These are phyloP conservation scores for Callimorpha dominula DNA, from an alignment of 2,888 invertebrate genomes.

Conservation along the genomic window DNA sequence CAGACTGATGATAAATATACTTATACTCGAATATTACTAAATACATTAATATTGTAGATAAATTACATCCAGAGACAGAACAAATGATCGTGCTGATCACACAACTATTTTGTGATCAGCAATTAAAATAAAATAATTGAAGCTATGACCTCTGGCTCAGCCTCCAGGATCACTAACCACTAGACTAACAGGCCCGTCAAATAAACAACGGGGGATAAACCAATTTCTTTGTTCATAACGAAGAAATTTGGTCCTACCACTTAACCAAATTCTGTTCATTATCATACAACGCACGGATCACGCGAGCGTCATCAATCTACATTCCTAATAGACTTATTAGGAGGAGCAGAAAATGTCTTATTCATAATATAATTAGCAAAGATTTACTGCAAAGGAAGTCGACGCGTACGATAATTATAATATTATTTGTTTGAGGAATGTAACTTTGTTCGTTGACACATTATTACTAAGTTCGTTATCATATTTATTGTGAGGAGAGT, in stretches of 20 bases:
- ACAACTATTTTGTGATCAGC: no score
- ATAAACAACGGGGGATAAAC: neutral
- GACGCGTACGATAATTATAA: conserved; percentile 28
- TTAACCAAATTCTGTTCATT: conserved; percentile 9
- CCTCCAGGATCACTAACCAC: no score
- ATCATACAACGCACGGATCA: conserved; percentile 5
- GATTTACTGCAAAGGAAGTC: conserved; percentile 46
- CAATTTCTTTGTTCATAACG: neutral
- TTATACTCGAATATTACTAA: no score
- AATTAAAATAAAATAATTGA: no score
- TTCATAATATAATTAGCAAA: conserved; percentile 52
- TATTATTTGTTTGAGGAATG: conserved; percentile 47
- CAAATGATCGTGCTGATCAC: no score
- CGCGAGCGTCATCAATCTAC: conserved; percentile 23
- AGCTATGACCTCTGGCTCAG: no score
- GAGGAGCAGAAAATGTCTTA: conserved; percentile 42
- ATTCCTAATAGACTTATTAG: conserved; percentile 38
- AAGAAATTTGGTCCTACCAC: neutral
- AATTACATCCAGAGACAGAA: no score
- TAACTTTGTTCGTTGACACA: conserved; percentile 40
- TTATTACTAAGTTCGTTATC: conserved; percentile 36
- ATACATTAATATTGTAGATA: no score
- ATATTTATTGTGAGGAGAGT: neutral
- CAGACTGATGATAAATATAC: no score
- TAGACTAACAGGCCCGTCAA: no score